Base-by-base conservation (phyloP, 2,888 invertebrate species). In the Zaprionus bogoriensis region DNA sequence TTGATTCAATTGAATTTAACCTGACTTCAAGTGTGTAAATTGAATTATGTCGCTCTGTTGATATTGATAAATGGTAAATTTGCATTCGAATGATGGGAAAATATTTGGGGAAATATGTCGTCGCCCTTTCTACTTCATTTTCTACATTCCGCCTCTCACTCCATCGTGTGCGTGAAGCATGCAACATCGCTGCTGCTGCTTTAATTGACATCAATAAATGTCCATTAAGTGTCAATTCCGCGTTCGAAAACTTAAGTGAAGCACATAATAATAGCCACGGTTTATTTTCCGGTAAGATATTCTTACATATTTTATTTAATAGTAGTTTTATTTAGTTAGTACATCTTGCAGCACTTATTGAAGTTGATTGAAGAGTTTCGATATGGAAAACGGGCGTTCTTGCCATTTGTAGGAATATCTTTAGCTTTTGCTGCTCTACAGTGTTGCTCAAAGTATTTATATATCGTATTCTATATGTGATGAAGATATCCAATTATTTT, bases 21-120 rank as follows among this genome's bases (percentile, higher is more conserved):
- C 67, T 59, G 61, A 32, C 55, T 63, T 63, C 62, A 52, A 57
- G 28, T 65, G 60, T 64, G 61, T 47, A 63, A 68, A 64, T 76
- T 76, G 54, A 77, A 77, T 76, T 77, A 76, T 77, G 61, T 77
- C 38, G 45, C 48, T 39, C 58, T 72, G 72, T 80, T 80, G 78
- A 80, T 80, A 81, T 71, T 80, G 80, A 80, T 70, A 75, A 81
- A 80, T 84, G 69, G 84, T 67, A 74, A 67, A 73, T 77, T 77
- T 62, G 58, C 81, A 77, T 73, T 73, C 62, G 62, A 62, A 53
- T 50, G 55, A 73, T 80, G 81, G 64, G 73, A 77, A 75, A 70
- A 25, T 46, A 27, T 52, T 45, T 44, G 19, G 12, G 47, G 32
- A 17, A 38, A 36, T 36, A 17, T 14, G 7, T 14, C 3, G 14